Evolutionary conservation across 2,797 vertebrate species (phyloP).

Genomic region (Poecilia wingei): DNA sequence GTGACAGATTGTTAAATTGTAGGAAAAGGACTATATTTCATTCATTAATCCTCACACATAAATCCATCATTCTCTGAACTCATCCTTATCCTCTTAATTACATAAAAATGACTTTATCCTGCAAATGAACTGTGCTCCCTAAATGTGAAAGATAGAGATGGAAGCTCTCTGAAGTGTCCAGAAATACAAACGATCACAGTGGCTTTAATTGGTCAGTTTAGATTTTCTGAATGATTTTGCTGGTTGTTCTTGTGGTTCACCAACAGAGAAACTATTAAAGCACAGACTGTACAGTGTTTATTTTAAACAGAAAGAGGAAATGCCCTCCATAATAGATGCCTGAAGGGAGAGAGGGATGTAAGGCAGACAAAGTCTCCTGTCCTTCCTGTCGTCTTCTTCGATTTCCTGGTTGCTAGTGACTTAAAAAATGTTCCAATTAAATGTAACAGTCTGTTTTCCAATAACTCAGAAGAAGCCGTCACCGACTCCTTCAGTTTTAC

Average conservation of each 20-base stretch:
- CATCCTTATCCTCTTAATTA: slow-evolving; percentile 43
- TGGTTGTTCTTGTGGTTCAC: slow-evolving; percentile 8
- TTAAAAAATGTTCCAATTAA: slow-evolving; percentile 34
- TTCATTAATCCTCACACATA: slow-evolving; percentile 52
- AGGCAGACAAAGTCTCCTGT: slow-evolving; percentile 51
- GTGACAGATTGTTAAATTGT: slow-evolving; percentile 36
- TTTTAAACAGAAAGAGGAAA: slow-evolving; percentile 47
- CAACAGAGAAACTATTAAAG: slow-evolving; percentile 23
- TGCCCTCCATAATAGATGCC: slow-evolving; percentile 39
- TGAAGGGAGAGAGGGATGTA: slow-evolving; percentile 43
- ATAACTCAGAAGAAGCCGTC: slow-evolving; percentile 6
- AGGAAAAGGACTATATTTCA: slow-evolving; percentile 36
- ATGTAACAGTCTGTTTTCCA: slow-evolving; percentile 20
- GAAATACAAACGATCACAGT: slow-evolving; percentile 51
- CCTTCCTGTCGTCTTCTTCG: slow-evolving; percentile 59
- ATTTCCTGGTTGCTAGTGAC: slow-evolving; percentile 50
- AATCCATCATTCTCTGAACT: slow-evolving; percentile 42
- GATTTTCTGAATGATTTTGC: slow-evolving; percentile 33
- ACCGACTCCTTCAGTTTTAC: slow-evolving; percentile 2
- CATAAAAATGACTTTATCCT: slow-evolving; percentile 37
- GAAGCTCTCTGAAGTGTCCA: slow-evolving; percentile 27
- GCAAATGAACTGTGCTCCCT: slow-evolving; percentile 28
- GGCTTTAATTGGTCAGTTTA: slow-evolving; percentile 47
- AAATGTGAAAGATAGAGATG: slow-evolving; percentile 33
- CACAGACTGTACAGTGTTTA: slow-evolving; percentile 26